Conservation (phyloP, 1,140 invertebrate species). For the Penaeus vannamei region DNA sequence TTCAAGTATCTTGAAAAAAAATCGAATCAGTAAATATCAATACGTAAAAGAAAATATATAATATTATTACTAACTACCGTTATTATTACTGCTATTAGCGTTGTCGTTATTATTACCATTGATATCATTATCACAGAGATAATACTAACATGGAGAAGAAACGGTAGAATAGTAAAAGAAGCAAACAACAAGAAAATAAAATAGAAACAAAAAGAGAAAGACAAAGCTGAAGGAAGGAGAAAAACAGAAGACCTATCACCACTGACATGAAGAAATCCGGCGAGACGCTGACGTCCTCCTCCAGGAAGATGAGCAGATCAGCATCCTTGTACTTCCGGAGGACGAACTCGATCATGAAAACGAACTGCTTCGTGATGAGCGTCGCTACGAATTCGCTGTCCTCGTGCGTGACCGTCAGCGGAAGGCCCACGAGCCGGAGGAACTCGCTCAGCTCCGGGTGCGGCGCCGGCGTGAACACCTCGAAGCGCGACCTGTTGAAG, state of each 20-base stretch:
- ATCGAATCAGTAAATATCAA: background rate
- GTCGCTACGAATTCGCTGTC: slow-evolving; percentile 35
- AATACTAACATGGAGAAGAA: no score
- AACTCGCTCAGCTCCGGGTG: slow-evolving; percentile 32
- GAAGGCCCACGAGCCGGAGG: slow-evolving; percentile 16
- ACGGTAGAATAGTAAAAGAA: background rate
- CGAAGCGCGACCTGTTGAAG: slow-evolving; percentile 24
- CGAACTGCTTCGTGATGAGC: slow-evolving; percentile 57
- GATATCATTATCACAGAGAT: no score
- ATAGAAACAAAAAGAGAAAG: background rate
- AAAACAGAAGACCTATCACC: background rate
- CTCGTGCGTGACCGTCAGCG: slow-evolving; percentile 35
- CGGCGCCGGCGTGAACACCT: slow-evolving; percentile 25
- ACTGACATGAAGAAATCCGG: slow-evolving; percentile 63
- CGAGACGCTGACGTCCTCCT: slow-evolving; percentile 57
- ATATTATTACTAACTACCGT: no score
- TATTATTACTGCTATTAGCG: no score
- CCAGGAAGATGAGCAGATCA: slow-evolving; percentile 54
- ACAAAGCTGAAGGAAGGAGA: background rate
- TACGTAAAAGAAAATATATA: background rate
- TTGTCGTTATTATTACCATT: no score
- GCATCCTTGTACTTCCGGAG: slow-evolving; percentile 26
- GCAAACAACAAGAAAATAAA: background rate
- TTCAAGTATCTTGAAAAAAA: slow-evolving; percentile 52
- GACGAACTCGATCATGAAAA: slow-evolving; percentile 39